Evolutionary conservation across 2,888 invertebrate genomes (phyloP).

Genomic region (Aphodius granarius): DNA sequence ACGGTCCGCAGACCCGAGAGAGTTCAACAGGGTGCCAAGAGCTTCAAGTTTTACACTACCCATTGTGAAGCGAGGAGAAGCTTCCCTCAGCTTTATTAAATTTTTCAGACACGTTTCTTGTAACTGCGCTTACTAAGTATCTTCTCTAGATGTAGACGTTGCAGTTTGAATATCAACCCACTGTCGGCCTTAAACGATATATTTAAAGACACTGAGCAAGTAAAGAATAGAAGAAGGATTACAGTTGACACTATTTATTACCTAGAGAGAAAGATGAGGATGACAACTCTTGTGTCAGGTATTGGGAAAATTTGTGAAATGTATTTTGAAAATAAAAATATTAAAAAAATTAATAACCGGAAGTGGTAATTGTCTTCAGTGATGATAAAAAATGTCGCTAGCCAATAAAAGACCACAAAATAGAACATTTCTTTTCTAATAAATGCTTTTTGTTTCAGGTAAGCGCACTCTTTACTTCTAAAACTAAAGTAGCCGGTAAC

Average conservation of each 20-base stretch:
- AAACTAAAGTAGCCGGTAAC: neutral
- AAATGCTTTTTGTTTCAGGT: neutral
- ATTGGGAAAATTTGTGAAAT: too few relatives aligned
- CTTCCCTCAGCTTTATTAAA: conserved; percentile 2
- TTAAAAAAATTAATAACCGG: too few relatives aligned
- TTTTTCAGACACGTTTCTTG: conserved; percentile 6
- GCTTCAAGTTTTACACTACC: neutral
- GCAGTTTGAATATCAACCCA: neutral
- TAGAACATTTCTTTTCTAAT: neutral
- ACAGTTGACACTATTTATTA: too few relatives aligned
- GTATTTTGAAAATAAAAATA: too few relatives aligned
- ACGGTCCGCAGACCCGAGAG: neutral
- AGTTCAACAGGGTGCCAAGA: conserved; percentile 8
- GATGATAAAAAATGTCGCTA: too few relatives aligned
- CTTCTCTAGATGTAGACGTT: neutral
- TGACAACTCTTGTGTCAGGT: too few relatives aligned
- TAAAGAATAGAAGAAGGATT: too few relatives aligned
- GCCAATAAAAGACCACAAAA: neutral
- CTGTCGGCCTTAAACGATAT: neutral
- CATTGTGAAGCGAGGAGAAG: neutral
- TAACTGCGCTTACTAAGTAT: conserved; percentile 1
- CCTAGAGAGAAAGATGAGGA: too few relatives aligned
- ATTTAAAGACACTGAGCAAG: too few relatives aligned
- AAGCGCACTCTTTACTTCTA: neutral
- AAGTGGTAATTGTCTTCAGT: too few relatives aligned